These are phyloP conservation scores for Cossypha heuglini DNA, from an alignment of 2,797 vertebrate species.

Conservation along the genomic window DNA sequence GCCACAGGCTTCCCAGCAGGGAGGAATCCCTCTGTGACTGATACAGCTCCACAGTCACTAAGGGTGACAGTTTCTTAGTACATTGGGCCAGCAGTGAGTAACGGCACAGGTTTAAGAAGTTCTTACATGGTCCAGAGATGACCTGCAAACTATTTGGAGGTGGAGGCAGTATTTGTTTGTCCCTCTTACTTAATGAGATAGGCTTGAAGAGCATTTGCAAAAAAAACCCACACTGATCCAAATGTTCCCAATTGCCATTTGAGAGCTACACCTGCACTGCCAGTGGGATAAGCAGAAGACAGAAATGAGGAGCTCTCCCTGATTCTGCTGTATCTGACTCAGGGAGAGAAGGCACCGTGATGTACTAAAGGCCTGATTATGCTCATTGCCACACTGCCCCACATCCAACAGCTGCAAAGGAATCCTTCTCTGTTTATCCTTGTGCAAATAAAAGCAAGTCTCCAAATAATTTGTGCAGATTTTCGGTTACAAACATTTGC, in stretches of 20 bases:
- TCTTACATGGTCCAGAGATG: not conserved
- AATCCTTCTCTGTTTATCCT: not conserved
- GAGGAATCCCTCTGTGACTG: not conserved
- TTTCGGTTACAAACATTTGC: not conserved
- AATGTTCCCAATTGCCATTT: not conserved
- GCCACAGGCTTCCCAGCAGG: not conserved
- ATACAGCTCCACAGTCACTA: not conserved
- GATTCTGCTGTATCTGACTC: not conserved
- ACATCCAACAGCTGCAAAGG: not conserved
- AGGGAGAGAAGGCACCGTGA: not conserved
- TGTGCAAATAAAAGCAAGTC: not conserved
- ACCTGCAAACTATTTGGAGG: not conserved
- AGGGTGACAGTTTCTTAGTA: not conserved
- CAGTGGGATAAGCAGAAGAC: fast-evolving
- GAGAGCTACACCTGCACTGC: not conserved
- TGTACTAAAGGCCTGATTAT: not conserved
- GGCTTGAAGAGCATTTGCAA: not conserved
- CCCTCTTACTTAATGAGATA: not conserved
- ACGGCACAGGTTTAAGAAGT: not conserved
- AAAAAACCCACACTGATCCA: not conserved
- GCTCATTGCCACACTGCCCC: not conserved
- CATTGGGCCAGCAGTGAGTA: not conserved
- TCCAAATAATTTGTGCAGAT: not conserved
- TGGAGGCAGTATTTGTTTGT: not conserved
- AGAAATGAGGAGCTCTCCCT: not conserved